Conservation (phyloP, 2,113 vertebrate species). For the Caretta caretta region DNA sequence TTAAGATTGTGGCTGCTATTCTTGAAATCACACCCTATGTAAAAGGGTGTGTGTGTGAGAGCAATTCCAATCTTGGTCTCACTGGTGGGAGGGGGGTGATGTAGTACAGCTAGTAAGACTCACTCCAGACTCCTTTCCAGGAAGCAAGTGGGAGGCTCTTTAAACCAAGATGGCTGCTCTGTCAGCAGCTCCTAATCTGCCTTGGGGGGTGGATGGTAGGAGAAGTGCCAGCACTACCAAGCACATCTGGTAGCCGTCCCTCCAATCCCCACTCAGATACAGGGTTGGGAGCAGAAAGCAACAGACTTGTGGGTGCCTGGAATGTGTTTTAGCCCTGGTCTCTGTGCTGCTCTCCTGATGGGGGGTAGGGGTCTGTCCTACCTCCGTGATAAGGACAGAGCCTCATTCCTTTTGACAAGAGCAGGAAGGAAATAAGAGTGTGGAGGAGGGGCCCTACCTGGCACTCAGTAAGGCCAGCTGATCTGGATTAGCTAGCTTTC, state of each 20-base stretch:
- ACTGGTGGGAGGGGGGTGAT: background rate
- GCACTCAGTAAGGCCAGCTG: background rate
- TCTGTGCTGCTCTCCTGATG: background rate
- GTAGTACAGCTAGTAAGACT: background rate
- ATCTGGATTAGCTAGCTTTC: background rate
- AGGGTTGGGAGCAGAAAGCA: background rate
- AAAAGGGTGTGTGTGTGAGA: background rate
- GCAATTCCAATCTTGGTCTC: background rate
- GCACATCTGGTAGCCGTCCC: background rate
- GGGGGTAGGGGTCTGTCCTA: no score
- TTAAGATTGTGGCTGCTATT: background rate
- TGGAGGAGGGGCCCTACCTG: background rate
- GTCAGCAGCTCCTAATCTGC: background rate
- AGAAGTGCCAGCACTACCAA: no score
- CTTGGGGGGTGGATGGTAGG: background rate
- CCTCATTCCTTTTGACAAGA: no score
- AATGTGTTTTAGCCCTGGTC: background rate
- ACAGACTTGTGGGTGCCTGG: background rate
- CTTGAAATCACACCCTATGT: background rate
- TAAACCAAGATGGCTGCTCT: background rate
- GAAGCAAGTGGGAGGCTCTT: background rate
- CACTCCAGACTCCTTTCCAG: background rate
- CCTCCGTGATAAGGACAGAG: no score
- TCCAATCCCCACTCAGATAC: background rate
- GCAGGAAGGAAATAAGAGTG: background rate